A percentile compares a stretch with the other conserved stretches of the same genome.
phyloP scores from a whole-genome alignment of 2,888 invertebrate species.

The Plebejus anna region DNA sequence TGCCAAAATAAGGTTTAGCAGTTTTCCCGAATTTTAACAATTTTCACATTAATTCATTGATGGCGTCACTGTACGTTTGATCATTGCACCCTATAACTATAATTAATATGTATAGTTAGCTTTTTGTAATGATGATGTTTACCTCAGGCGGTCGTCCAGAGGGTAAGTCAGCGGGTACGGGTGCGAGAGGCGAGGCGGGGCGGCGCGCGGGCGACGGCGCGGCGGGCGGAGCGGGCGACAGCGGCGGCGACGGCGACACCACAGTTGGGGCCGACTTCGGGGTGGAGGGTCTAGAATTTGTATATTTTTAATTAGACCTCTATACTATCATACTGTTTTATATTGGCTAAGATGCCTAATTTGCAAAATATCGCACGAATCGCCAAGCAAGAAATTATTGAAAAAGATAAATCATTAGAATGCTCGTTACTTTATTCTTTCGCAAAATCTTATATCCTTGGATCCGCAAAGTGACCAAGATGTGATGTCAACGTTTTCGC shows the following conservation, averaged over 20 bases:
- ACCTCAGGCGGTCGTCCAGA: slow-evolving; percentile 69
- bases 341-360: not conserved
- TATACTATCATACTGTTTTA: not conserved
- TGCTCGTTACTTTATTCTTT: too few relatives aligned
- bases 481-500: too few relatives aligned
- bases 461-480: too few relatives aligned
- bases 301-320: slow-evolving; percentile 38
- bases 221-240: slow-evolving; percentile 43
- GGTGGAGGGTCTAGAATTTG: slow-evolving; percentile 49
- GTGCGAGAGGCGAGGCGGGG: slow-evolving; percentile 47
- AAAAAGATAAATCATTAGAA: too few relatives aligned
- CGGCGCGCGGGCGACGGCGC: slow-evolving; percentile 60
- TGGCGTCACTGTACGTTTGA: not conserved
- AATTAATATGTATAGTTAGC: too few relatives aligned
- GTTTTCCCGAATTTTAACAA: too few relatives aligned
- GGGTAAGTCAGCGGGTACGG: slow-evolving; percentile 58
- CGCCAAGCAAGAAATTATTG: too few relatives aligned
- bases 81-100: not conserved
- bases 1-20: too few relatives aligned
- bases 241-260: slow-evolving; percentile 35
- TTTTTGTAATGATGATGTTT: slow-evolving; percentile 18
- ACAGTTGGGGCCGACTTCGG: slow-evolving; percentile 41
- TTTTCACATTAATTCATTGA: too few relatives aligned
- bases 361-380: too few relatives aligned
- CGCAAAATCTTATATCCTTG: too few relatives aligned